Evolutionary conservation across 2,888 invertebrate species (phyloP).

Genomic region (Aphidius colemani): DNA sequence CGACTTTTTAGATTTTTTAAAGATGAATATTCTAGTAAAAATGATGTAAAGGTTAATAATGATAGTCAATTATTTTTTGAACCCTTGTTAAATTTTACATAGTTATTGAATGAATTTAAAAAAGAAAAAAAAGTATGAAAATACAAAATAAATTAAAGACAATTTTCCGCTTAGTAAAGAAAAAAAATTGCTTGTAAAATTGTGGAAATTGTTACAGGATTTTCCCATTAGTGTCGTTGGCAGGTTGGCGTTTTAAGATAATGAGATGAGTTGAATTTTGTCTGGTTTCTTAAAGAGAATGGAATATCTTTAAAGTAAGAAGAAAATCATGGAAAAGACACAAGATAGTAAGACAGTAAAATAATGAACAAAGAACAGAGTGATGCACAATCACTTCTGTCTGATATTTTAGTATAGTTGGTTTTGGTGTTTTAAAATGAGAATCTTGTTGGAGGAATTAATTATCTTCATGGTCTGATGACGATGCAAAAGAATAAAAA

Average conservation of each 20-base stretch:
- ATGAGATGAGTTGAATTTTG: slow-evolving; percentile 31
- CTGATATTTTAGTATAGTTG: slow-evolving; percentile 5
- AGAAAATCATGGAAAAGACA: background rate
- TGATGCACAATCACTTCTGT: slow-evolving; percentile 18
- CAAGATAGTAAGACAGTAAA: background rate
- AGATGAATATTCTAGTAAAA: too few relatives aligned
- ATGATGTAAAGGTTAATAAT: too few relatives aligned
- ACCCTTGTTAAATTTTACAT: background rate
- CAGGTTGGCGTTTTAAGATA: slow-evolving; percentile 27
- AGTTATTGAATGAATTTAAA: background rate
- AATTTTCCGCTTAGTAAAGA: slow-evolving; percentile 44
- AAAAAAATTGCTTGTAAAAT: slow-evolving; percentile 42
- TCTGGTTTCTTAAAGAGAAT: slow-evolving; percentile 9
- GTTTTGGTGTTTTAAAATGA: too few relatives aligned
- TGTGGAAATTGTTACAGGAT: slow-evolving; percentile 19
- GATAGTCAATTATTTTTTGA: too few relatives aligned
- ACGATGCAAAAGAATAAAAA: background rate
- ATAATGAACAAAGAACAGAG: slow-evolving; percentile 8
- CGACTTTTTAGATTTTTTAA: too few relatives aligned
- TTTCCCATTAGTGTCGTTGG: slow-evolving; percentile 31
- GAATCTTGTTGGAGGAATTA: slow-evolving; percentile 11
- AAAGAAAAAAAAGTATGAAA: too few relatives aligned
- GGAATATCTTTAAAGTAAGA: background rate
- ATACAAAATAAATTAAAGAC: slow-evolving; percentile 32
- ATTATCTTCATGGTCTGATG: slow-evolving; percentile 7